Percentiles rank a stretch among this genome's conserved stretches.
phyloP scores from a whole-genome alignment of 2,888 invertebrate genomes.

The Dysmachus trigonus region DNA sequence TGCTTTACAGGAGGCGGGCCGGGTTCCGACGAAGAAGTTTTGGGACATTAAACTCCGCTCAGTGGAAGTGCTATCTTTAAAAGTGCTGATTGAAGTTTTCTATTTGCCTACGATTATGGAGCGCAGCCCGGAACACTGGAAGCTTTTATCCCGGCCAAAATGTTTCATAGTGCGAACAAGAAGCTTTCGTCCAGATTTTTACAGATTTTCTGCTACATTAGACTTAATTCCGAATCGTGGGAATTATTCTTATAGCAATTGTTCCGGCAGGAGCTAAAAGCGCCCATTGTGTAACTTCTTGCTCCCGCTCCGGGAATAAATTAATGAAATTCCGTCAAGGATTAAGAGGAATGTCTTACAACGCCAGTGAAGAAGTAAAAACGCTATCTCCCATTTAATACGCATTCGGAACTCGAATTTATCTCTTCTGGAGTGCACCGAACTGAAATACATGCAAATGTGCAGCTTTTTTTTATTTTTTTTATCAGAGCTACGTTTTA shows the following conservation, averaged over 20 bases:
- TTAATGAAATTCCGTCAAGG: not conserved
- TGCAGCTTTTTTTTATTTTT: not conserved
- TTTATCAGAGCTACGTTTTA: not conserved
- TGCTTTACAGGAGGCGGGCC: not conserved
- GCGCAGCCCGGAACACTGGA: not conserved
- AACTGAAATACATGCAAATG: not conserved
- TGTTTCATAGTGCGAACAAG: not conserved
- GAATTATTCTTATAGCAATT: not conserved
- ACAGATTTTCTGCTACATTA: conserved; percentile 2
- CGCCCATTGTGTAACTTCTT: not conserved
- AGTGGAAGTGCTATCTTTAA: not conserved
- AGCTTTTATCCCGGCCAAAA: not conserved
- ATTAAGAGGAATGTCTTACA: not conserved
- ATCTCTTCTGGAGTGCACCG: not conserved
- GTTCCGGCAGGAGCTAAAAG: not conserved
- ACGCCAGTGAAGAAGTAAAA: not conserved
- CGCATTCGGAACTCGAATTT: not conserved
- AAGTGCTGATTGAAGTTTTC: conserved; percentile 30
- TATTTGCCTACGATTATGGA: not conserved
- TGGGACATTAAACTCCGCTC: conserved; percentile 5
- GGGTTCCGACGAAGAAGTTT: not conserved
- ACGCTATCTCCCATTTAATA: not conserved
- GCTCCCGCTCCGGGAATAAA: not conserved
- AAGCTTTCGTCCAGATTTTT: not conserved
- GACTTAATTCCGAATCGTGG: not conserved